These are phyloP conservation scores for Euplexia lucipara DNA, from an alignment of 2,888 invertebrate genomes.

Conservation along the genomic window DNA sequence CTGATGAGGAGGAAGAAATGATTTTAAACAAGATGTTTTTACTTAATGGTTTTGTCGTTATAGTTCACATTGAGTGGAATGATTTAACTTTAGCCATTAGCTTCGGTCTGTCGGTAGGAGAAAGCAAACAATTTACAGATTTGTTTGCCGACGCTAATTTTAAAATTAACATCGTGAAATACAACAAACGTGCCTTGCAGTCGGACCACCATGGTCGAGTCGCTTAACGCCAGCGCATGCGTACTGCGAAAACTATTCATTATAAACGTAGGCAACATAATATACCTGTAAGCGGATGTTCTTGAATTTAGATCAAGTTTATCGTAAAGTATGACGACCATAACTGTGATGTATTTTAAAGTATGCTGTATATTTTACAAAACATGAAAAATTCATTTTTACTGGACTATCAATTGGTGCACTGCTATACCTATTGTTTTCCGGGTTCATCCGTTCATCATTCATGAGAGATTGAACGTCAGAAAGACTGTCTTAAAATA, in stretches of 20 bases:
- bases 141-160: conserved; percentile 88
- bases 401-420: conserved; percentile 1
- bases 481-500: background rate
- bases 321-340: conserved; percentile 31
- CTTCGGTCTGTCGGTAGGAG: conserved; percentile 73
- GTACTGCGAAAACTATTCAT: conserved; percentile 68
- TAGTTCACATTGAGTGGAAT: conserved; percentile 39
- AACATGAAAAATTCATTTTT: conserved; percentile 32
- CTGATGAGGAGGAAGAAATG: conserved; percentile 66
- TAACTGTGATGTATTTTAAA: conserved; percentile 40
- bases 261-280: conserved; percentile 46
- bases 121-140: conserved; percentile 81
- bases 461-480: background rate
- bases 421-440: conserved; percentile 14
- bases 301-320: conserved; percentile 57
- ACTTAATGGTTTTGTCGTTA: conserved; percentile 17
- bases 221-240: conserved; percentile 65
- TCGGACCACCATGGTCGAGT: conserved; percentile 85
- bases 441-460: background rate
- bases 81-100: conserved; percentile 69
- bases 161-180: conserved; percentile 89
- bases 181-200: conserved; percentile 86
- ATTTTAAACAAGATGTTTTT: conserved; percentile 39
- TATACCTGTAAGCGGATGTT: conserved; percentile 59
- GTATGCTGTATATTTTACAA: conserved; percentile 25